Evolutionary conservation across 2,797 vertebrate species (phyloP), one percentile per base, ranked within the genome.

Genomic region (Lophotriccus pileatus): DNA sequence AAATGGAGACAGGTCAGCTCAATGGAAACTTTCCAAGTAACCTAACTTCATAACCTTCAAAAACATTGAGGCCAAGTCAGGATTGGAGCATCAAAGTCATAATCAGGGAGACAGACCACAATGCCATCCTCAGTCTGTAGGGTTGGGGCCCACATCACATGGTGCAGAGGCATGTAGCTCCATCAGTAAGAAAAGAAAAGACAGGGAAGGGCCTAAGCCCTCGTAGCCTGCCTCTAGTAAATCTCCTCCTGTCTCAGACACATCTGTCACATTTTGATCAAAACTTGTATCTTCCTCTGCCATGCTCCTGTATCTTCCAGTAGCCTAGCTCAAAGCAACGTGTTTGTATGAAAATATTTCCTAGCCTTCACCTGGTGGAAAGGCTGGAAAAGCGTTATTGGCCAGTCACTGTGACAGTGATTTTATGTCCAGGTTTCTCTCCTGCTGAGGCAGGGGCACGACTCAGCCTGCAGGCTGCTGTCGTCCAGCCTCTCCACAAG

Each of bases 161-260:
- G 4, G 10, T 2, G 3, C 2, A 4, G 72, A 32, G 87, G 8
- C 30, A 34, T 5, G 12, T 60, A 0, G 2, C 41, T 11, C 14
- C 36, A 44, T 11, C 27, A 68, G 30, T 4, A 70, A 53, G 77
- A 76, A 52, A 69, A 59, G n/a, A 46, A 68, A 84, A 56, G 32
- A 41, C 34, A 56, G 25, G 24, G 55, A 82, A 76, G n/a, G 6
- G 24, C 22, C 7, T 20, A 49, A 76, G 18, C 10, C 22, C 43
- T n/a, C 14, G 3, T 2, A 67, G 14, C 10, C 39, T 37, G 19
- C 23, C 15, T 37, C 22, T 53, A 20, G 12, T 49, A 72, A 72
- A 64, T n/a, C 12, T 49, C 32, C 25, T 75, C 24, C 50, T 47
- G 24, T 32, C 52, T 74, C 49, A 63, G 24, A 58, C 12, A 24